Evolutionary conservation across 2,888 invertebrate genomes (phyloP), one percentile per base, ranked within the genome.

Genomic region (Beris chalybata): DNA sequence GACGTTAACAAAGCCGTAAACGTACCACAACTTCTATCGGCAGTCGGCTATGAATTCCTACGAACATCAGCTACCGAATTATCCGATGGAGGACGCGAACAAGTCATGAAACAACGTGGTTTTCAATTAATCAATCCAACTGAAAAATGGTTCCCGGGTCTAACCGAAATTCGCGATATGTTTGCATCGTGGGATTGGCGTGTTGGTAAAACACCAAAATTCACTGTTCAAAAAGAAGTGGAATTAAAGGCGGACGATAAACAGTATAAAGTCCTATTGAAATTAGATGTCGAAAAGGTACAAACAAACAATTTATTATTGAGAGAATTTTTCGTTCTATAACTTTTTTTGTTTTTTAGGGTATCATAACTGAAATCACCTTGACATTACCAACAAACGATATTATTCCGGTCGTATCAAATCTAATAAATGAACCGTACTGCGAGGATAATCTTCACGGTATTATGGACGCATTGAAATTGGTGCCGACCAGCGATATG

Each of bases 171-270:
- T 66, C 86, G 86, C 66, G 84, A 85, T 47, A 87, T 89, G 69
- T 86, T 93, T 59, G 79, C 84, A 70, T 88, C 89, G 31, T 95
- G 95, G 93, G 88, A 93, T 67, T 96, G 95, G 95, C 87, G 89
- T 70, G 91, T 85, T 77, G 96, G 95, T 1, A 89, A 87, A 77
- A 93, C 95, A 0, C 97, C 96, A 0, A 86, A 87, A 71, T 96
- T 96, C 79, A 86, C 86, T 0, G 88, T 93, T 1, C 76, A 79
- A 67, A 81, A 81, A 61, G 79, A 79, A 29, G 67, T 81, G 9
- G 74, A 74, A 44, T 67, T 81, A 2, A 81, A 81, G 65, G 85
- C 84, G 61, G 79, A 83, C 30, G 84, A 84, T 75, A 78, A 73
- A 77, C 78, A 76, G 68, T 78, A 86, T 72, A 86, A 85, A 79